Percentiles rank a stretch among this genome's conserved stretches.
phyloP scores from a whole-genome alignment of 2,888 invertebrate genomes.

The Pollenia griseotomentosa region DNA sequence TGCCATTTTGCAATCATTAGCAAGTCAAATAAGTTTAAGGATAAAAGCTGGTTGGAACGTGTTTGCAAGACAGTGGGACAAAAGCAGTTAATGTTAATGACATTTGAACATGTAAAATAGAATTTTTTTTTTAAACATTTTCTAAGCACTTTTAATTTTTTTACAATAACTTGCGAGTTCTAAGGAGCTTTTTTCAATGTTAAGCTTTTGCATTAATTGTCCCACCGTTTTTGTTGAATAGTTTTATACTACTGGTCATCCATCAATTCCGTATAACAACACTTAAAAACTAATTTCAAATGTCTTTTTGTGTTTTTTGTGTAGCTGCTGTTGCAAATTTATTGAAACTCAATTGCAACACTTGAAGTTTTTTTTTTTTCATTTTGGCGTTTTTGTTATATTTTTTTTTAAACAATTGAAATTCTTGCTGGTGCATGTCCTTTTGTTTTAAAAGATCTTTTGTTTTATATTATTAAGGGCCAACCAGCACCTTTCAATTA shows the following conservation, averaged over 20 bases:
- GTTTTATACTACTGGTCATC: constrained; percentile 28
- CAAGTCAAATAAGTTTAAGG: constrained; percentile 63
- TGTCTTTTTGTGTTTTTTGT: neutral
- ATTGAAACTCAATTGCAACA: constrained; percentile 44
- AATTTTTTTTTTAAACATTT: too few species aligned
- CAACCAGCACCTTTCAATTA: constrained; percentile 13
- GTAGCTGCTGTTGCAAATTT: constrained; percentile 22
- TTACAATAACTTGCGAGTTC: too few species aligned
- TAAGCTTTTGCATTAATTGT: neutral
- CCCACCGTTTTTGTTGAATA: constrained; percentile 34
- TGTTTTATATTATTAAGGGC: neutral
- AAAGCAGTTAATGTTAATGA: neutral
- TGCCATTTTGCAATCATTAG: constrained; percentile 63
- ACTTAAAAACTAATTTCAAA: constrained; percentile 57
- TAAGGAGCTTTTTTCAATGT: neutral
- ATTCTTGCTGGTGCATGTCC: constrained; percentile 16
- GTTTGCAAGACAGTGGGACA: constrained; percentile 9
- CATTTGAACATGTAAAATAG: neutral
- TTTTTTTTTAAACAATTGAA: constrained; percentile 5
- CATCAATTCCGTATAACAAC: constrained; percentile 2
- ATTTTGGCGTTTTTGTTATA: neutral
- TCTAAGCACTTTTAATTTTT: too few species aligned
- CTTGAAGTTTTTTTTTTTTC: constrained; percentile 13
- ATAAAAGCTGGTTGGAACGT: constrained; percentile 26
- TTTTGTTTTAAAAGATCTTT: neutral